Percentiles rank a stretch among this genome's conserved stretches.
Conservation (phyloP, 2,113 vertebrate genomes). For the Leptosomus discolor region DNA sequence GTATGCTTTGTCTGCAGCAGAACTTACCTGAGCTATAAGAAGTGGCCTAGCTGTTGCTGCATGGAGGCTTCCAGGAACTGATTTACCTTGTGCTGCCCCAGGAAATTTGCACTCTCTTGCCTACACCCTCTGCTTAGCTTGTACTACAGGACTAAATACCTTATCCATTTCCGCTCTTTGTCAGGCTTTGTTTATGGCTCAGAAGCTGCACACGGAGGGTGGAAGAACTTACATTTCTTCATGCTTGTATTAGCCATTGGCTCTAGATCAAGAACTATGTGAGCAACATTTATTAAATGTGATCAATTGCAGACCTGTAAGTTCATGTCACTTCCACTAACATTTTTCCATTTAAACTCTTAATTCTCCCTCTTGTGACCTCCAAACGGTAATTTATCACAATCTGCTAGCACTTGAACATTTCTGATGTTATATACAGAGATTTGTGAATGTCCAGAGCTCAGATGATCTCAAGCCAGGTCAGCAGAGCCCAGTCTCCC, state of each 20-base stretch:
- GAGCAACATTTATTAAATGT: not conserved
- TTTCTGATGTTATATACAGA: not conserved
- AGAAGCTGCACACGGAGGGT: not conserved
- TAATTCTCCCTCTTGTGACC: not conserved
- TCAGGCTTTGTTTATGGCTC: not conserved
- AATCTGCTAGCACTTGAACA: not conserved
- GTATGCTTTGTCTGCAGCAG: not conserved
- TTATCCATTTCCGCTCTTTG: not conserved
- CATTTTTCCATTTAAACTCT: conserved; percentile 16
- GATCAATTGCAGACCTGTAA: not conserved
- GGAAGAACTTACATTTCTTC: not conserved
- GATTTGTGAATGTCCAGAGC: not conserved
- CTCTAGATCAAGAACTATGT: conserved; percentile 6
- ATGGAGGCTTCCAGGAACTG: not conserved
- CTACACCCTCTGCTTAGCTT: not conserved
- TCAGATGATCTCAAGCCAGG: not conserved
- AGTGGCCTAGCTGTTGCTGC: not conserved
- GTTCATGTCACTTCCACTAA: not conserved
- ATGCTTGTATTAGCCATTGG: conserved; percentile 3
- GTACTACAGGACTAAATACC: not conserved
- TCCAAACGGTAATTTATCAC: not conserved
- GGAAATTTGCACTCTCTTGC: not conserved
- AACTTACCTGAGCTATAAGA: not conserved
- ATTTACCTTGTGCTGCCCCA: not conserved
- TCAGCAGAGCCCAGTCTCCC: not conserved